These are phyloP conservation scores for Connochaetes taurinus DNA, from an alignment of 2,113 vertebrate species.

Conservation along the genomic window DNA sequence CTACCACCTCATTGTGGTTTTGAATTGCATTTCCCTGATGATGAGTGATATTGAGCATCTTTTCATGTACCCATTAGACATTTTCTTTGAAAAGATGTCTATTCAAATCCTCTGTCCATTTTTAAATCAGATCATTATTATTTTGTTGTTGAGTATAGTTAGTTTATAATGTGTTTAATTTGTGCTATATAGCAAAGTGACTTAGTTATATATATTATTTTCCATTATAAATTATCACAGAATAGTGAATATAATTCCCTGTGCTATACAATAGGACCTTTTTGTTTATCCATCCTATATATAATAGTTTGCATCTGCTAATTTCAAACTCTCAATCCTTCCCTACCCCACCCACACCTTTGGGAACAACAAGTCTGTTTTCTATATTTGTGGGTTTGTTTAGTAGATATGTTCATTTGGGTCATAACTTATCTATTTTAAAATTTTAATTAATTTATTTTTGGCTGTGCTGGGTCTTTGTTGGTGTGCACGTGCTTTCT, in stretches of 20 bases:
- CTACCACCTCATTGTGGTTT: background rate
- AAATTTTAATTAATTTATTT: background rate
- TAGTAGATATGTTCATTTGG: background rate
- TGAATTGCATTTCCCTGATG: background rate
- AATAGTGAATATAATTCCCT: background rate
- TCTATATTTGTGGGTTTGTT: background rate
- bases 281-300: background rate
- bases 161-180: background rate
- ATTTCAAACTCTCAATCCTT: background rate
- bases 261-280: background rate
- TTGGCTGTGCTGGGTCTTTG: background rate
- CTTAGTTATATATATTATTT: background rate
- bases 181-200: background rate
- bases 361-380: background rate
- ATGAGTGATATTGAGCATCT: background rate
- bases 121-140: background rate
- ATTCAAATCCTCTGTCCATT: background rate
- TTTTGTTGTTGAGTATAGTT: background rate
- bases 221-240: background rate
- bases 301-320: background rate
- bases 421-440: background rate
- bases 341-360: background rate
- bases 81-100: background rate
- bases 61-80: background rate
- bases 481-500: background rate